phyloP scores from a whole-genome alignment of 2,797 vertebrate species.

The Acipenser ruthenus region DNA sequence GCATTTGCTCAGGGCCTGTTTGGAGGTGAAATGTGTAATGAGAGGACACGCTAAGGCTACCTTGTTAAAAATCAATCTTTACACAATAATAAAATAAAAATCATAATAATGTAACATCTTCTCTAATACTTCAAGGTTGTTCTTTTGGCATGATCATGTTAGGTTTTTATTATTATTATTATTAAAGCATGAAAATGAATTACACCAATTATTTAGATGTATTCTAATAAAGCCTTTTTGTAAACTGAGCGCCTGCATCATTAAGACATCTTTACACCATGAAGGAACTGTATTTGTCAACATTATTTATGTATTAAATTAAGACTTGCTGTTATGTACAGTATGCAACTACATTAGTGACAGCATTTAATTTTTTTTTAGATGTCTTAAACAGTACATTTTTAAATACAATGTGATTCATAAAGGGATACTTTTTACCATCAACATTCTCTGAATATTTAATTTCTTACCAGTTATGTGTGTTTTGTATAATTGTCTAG shows the following conservation, averaged over 20 bases:
- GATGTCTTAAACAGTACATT: no score
- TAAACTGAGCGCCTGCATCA: background rate
- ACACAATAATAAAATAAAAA: background rate
- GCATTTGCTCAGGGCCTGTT: background rate
- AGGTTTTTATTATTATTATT: background rate
- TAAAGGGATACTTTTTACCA: no score
- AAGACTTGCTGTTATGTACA: background rate
- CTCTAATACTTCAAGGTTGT: background rate
- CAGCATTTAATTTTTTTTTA: no score
- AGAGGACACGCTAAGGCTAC: background rate
- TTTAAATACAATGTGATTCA: no score
- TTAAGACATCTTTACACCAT: background rate
- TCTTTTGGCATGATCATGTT: background rate
- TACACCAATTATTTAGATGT: background rate
- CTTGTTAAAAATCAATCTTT: background rate
- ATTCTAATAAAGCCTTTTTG: background rate
- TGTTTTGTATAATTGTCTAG: no score
- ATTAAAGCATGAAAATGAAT: slow-evolving; percentile 1
- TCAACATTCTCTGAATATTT: no score
- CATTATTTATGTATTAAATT: background rate
- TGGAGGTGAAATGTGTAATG: background rate
- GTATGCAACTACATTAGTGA: no score
- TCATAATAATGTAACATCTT: background rate
- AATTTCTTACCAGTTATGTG: no score
- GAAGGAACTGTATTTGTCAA: background rate